Percentiles rank a stretch among this genome's conserved stretches.
Conservation (phyloP, 2,113 vertebrate species). For the Chrysochloris asiatica region DNA sequence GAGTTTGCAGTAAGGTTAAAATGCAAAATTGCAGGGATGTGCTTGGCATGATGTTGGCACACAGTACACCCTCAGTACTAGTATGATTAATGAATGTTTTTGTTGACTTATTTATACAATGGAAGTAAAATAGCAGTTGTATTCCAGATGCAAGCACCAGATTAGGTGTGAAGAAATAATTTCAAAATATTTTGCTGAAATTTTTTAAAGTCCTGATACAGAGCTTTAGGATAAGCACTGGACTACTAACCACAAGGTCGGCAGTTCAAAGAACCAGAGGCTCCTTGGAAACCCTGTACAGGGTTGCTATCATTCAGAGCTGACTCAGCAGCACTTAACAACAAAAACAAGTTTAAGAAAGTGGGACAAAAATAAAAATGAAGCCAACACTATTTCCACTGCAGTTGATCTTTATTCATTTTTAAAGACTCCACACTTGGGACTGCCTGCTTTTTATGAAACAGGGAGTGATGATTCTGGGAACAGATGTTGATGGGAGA, state of each 20-base stretch:
- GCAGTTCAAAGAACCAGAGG: no score
- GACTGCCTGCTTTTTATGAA: not conserved
- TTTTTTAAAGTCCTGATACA: no score
- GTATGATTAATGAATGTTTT: not conserved
- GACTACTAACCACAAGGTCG: no score
- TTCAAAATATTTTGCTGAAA: not conserved
- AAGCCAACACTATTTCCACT: not conserved
- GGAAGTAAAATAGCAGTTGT: not conserved
- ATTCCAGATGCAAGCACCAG: not conserved
- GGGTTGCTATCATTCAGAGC: no score
- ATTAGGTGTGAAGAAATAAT: not conserved
- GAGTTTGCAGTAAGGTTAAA: fast-evolving
- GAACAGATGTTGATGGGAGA: not conserved
- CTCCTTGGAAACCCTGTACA: no score
- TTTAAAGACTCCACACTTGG: not conserved
- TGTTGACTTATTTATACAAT: not conserved
- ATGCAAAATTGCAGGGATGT: not conserved
- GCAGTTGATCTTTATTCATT: fast-evolving
- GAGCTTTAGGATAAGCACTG: no score
- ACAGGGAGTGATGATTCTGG: not conserved
- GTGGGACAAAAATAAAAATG: not conserved
- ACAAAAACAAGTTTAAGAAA: not conserved
- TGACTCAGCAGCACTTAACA: no score
- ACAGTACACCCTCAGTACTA: fast-evolving
- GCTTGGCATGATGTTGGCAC: not conserved